These are phyloP conservation scores for Macroramphosus scolopax DNA, from an alignment of 2,797 vertebrate species.

Conservation along the genomic window DNA sequence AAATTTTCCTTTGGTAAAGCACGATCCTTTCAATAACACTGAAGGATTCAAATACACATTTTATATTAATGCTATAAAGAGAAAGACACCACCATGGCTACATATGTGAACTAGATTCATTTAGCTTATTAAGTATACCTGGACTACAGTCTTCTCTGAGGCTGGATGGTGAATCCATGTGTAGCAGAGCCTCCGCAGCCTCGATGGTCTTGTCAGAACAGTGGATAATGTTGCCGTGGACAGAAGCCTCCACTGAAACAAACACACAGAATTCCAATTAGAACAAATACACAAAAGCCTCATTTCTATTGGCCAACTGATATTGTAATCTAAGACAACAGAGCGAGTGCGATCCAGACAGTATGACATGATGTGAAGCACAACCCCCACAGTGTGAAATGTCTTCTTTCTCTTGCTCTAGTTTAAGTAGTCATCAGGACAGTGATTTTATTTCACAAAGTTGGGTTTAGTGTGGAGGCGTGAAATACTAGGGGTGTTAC, in stretches of 20 bases:
- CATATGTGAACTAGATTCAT: too few species aligned
- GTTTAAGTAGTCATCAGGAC: not conserved
- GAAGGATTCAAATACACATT: too few species aligned
- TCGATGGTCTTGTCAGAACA: constrained; percentile 96
- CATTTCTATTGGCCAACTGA: not conserved
- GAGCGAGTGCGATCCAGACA: not conserved
- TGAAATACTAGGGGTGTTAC: not conserved
- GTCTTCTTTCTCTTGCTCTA: too few species aligned
- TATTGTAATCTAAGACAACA: too few species aligned
- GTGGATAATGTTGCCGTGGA: constrained; percentile 86
- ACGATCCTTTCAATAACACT: too few species aligned
- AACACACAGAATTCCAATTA: constrained; percentile 14
- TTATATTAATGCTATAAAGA: too few species aligned
- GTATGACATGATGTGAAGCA: not conserved
- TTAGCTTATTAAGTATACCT: too few species aligned
- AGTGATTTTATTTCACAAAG: not conserved
- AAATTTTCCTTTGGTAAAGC: too few species aligned
- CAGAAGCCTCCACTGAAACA: constrained; percentile 92
- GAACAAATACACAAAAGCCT: not conserved
- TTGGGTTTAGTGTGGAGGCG: not conserved
- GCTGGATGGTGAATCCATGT: constrained; percentile 97
- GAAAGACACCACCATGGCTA: too few species aligned
- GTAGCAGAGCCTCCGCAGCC: constrained; percentile 95
- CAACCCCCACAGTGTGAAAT: too few species aligned
- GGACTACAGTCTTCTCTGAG: constrained; percentile 88